phyloP scores from a whole-genome alignment of 2,113 vertebrate species.

The Alaudala cheleensis region DNA sequence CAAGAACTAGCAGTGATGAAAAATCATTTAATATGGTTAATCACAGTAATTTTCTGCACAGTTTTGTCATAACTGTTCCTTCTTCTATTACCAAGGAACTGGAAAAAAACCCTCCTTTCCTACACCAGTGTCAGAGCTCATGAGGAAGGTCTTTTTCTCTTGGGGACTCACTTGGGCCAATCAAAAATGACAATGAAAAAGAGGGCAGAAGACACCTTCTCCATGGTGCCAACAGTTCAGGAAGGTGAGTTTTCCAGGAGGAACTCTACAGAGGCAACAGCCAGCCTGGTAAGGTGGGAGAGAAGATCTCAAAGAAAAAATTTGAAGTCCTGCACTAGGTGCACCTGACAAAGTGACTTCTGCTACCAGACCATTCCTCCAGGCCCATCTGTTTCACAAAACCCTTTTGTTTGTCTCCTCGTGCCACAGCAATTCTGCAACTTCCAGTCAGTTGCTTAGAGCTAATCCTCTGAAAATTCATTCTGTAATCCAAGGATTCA shows the following conservation, averaged over 20 bases:
- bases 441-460: slow-evolving; percentile 47
- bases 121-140: background rate
- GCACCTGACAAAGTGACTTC: background rate
- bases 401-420: background rate
- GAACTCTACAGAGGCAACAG: background rate
- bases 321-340: background rate
- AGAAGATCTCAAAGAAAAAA: background rate
- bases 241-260: background rate
- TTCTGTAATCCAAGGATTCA: slow-evolving; percentile 55
- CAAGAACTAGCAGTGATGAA: slow-evolving; percentile 24
- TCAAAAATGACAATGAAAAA: background rate
- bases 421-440: background rate
- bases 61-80: background rate
- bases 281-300: background rate
- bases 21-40: slow-evolving; percentile 39
- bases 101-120: background rate
- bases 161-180: background rate
- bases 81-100: background rate
- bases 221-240: background rate
- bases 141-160: background rate
- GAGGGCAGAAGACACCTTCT: background rate
- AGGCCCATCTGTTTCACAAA: background rate
- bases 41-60: background rate
- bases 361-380: background rate
- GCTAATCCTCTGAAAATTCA: slow-evolving; percentile 69